Evolutionary conservation across 2,888 invertebrate genomes (phyloP), one percentile per base, ranked within the genome.

Genomic region (Aradus depressus): DNA sequence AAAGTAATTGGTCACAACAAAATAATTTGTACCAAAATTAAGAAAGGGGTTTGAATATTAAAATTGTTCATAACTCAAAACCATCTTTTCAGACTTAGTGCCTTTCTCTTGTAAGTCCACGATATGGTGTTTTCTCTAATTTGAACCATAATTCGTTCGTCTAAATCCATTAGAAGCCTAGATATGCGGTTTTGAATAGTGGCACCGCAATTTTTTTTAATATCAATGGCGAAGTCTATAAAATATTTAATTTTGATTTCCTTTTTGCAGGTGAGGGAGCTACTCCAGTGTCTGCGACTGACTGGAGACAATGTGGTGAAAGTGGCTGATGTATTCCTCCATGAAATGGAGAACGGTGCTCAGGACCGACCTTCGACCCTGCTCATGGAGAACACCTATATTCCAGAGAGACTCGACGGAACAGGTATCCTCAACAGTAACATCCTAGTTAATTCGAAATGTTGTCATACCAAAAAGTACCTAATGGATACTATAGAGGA

Each of bases 361-460:
- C 69, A 71, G 25, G 72, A 75, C 62, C 66, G 73, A 60, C 72
- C 77, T 6, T 83, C 83, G 44, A 80, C 79, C 23, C 66, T 83
- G 55, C 81, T 80, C 66, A 83, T 83, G 83, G 82, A 81, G 64
- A 83, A 83, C 66, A 84, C 84, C 1, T 84, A 81, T 62, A 76
- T 84, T 42, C 81, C 83, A 0, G 81, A 82, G 64, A 68, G 83
- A 38, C 79, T 80, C 0, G 73, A 82, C 62, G 82, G 83, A 53
- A 76, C 77, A 60, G 81, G 81, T 80, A 61, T 52, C 21, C n/a
- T 47, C 5, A 42, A 2, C n/a, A n/a, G n/a, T n/a, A n/a, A n/a
- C n/a, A n/a, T n/a, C n/a, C n/a, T n/a, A n/a, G n/a, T n/a, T n/a
- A n/a, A n/a, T n/a, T n/a, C n/a, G n/a, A n/a, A n/a, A n/a, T n/a